Conservation (phyloP, 2,113 vertebrate species). For the Mesembrinibis cayennensis region DNA sequence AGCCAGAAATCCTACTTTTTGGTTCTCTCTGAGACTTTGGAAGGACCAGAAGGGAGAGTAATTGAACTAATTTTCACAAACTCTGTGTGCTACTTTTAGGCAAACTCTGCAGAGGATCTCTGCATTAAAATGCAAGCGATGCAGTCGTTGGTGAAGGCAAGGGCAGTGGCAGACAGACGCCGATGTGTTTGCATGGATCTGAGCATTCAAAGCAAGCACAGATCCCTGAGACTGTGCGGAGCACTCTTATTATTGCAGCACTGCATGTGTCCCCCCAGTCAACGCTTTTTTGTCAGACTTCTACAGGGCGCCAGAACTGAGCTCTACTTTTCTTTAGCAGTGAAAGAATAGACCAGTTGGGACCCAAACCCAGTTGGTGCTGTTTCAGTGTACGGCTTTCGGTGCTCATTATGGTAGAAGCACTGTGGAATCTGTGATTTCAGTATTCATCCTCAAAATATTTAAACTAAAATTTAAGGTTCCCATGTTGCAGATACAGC, state of each 20-base stretch:
- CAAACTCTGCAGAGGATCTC: background rate
- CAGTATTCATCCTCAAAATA: background rate
- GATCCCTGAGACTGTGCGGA: background rate
- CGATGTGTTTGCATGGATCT: background rate
- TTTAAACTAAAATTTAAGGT: conserved; percentile 3
- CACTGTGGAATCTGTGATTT: background rate
- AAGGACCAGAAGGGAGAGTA: background rate
- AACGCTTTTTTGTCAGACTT: background rate
- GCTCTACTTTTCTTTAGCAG: background rate
- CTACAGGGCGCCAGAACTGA: background rate
- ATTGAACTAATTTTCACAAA: background rate
- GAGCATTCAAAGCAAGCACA: background rate
- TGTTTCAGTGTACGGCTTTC: background rate
- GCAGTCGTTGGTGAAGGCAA: background rate
- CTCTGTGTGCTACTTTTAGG: background rate
- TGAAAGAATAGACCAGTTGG: background rate
- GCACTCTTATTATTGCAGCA: background rate
- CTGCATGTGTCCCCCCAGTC: background rate
- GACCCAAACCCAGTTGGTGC: background rate
- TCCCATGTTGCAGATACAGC: background rate
- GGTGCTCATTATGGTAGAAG: background rate
- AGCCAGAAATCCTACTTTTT: background rate
- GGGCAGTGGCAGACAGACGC: background rate
- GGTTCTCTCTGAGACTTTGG: background rate
- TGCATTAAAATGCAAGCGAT: background rate